phyloP scores from a whole-genome alignment of 2,113 vertebrate genomes.

The Pteruthius melanotis region DNA sequence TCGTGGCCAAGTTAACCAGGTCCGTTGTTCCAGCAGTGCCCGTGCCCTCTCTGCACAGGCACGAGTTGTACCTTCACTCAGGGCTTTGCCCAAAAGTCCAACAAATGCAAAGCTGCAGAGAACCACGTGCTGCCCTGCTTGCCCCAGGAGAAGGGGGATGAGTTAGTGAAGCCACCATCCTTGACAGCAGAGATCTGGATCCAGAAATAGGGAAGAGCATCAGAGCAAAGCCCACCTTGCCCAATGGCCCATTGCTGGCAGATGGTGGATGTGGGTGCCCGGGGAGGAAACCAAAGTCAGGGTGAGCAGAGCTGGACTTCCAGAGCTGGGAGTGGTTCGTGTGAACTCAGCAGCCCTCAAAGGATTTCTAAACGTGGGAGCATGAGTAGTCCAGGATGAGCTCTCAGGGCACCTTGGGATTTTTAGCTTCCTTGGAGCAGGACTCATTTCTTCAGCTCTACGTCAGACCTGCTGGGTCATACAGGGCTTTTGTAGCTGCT shows the following conservation, averaged over 20 bases:
- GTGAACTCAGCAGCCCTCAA: background rate
- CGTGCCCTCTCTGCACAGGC: background rate
- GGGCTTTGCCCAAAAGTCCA: background rate
- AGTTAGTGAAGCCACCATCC: background rate
- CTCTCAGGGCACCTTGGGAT: background rate
- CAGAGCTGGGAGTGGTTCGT: background rate
- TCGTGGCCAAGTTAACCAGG: background rate
- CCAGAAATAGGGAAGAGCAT: background rate
- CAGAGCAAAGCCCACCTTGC: background rate
- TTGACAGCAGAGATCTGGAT: background rate
- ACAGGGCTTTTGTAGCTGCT: background rate
- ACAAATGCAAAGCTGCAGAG: background rate
- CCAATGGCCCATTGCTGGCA: background rate
- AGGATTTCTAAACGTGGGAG: constrained; percentile 26
- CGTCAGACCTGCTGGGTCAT: background rate
- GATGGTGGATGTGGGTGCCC: rapidly evolving
- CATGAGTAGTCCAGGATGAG: background rate
- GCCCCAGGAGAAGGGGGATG: background rate
- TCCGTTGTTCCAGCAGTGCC: background rate
- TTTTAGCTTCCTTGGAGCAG: background rate
- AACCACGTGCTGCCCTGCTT: background rate
- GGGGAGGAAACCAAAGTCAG: background rate
- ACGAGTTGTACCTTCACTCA: rapidly evolving
- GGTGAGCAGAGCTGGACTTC: background rate
- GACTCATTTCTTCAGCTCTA: background rate